Evolutionary conservation across 2,797 vertebrate species (phyloP), one percentile per base, ranked within the genome.

Genomic region (Dromococcyx pavoninus): DNA sequence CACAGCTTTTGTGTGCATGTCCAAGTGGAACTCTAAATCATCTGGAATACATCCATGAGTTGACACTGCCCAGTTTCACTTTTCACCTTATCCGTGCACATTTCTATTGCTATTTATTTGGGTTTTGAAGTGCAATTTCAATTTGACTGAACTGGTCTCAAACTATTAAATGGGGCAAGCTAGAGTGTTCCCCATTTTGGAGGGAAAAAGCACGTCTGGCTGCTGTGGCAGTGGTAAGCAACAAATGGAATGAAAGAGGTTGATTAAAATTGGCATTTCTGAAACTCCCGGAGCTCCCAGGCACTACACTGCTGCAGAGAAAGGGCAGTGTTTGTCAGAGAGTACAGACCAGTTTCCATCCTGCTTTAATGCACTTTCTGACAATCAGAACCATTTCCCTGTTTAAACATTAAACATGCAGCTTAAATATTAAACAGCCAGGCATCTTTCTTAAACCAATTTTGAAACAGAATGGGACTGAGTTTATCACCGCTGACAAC

Each of bases 401-500:
- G 82, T 96, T 95, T 94, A 95, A 95, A 93, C 94, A 96, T 95
- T 95, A 91, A 95, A 93, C 83, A 76, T 88, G 57, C 41, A 50
- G 88, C 67, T 97, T 97, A 94, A 96, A 95, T 93, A 95, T 97
- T 97, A 96, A 96, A 82, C 89, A 91, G 60, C 24, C 57, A 76
- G 82, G 58, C 76, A 56, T 92, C 79, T 89, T 91, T 91, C 91
- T 92, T 75, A 94, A 95, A 93, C 66, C 76, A 79, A 35, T 95
- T 94, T 90, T 88, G 56, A 95, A 91, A 67, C 7, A 53, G 64
- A 79, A 39, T 39, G 44, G 74, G 57, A 30, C 60, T 0, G 37
- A 60, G 44, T 90, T 82, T 64, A 57, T 94, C 60, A 90, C 37
- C 1, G 0, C 64, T 86, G 94, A 89, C 89, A 91, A 5, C 11